Base-by-base conservation (phyloP, 2,113 vertebrate genomes). In the Scomber japonicus region DNA sequence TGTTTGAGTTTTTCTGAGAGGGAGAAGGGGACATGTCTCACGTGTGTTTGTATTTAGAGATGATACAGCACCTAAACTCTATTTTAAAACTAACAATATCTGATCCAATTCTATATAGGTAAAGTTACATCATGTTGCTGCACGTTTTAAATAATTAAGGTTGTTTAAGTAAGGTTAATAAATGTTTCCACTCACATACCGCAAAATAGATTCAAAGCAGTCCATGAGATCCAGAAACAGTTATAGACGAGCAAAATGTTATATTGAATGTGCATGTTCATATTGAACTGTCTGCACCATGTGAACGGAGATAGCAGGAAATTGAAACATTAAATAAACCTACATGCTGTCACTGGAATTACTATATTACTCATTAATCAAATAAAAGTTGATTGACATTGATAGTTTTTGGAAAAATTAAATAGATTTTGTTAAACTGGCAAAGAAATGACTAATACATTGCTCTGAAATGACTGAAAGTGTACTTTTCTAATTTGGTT, bases 1-100 rank as follows among this genome's bases (percentile, higher is more conserved):
- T 76, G 72, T 83, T 71, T 74, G 71, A 57, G 35, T 59, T 78
- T 5, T 14, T 53, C 27, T 13, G 3, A 27, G 68, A 17, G 56
- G 10, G 27, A 46, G 15, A 15, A 1, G 53, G 46, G 19, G 14
- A 45, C 31, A 1, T 4, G 13, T 13, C 63, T 27, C 24, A 54
- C 9, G n/a, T 31, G 50, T 13, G 35, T 13, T 24, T 31, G 55
- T 16, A 14, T 63, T 21, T 14, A 5, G 35, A 40, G 35, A 8
- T 40, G 35, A 40, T 7, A 40, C 35, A 40, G 6, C 35, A 40
- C 8, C 8, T 40, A 10, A 40, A 40, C 35, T 40, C 35, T 40
- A 40, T 40, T 40, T 40, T 2, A 9, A 7, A 40, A 9, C 35
- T 40, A 4, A 35, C 7, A 35, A 8, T 35, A 5, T 35, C 4